Percentiles rank a stretch among this genome's conserved stretches.
Evolutionary conservation across 2,888 invertebrate species (phyloP).

Genomic region (Acleris sparsana): DNA sequence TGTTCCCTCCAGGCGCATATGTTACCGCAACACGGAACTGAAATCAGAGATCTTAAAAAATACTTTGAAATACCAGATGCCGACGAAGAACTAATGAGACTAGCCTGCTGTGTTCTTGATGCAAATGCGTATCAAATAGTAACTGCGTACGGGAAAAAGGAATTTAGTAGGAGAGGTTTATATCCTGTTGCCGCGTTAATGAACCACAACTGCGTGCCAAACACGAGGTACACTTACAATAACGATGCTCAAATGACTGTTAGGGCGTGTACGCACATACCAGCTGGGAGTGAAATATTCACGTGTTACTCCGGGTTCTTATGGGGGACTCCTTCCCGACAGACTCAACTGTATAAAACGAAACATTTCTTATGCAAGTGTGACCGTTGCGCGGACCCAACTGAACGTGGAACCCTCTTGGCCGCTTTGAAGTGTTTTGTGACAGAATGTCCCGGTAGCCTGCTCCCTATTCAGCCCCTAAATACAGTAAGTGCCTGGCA

Average conservation of each 20-base stretch:
- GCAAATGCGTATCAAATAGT: slow-evolving; percentile 87
- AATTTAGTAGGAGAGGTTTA: slow-evolving; percentile 84
- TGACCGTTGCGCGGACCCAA: slow-evolving; percentile 86
- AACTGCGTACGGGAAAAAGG: slow-evolving; percentile 69
- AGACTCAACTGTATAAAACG: slow-evolving; percentile 84
- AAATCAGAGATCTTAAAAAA: slow-evolving; percentile 82
- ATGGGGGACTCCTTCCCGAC: slow-evolving; percentile 87
- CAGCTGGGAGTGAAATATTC: slow-evolving; percentile 85
- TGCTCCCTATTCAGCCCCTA: slow-evolving; percentile 84
- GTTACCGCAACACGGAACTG: slow-evolving; percentile 81
- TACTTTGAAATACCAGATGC: slow-evolving; percentile 76
- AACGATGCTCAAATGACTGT: slow-evolving; percentile 82
- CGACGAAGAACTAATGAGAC: slow-evolving; percentile 84
- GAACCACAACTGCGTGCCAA: slow-evolving; percentile 88
- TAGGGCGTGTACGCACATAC: slow-evolving; percentile 83
- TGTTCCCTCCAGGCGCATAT: slow-evolving; percentile 78
- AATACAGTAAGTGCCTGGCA: slow-evolving; percentile 81
- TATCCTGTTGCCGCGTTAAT: slow-evolving; percentile 87
- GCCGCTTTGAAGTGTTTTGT: slow-evolving; percentile 84
- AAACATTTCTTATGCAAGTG: slow-evolving; percentile 88
- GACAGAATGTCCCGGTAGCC: slow-evolving; percentile 76
- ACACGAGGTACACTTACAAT: slow-evolving; percentile 86
- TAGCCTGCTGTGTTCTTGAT: slow-evolving; percentile 85
- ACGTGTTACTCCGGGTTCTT: slow-evolving; percentile 86
- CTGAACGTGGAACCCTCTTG: slow-evolving; percentile 85